phyloP scores from a whole-genome alignment of 2,113 vertebrate genomes.

The Ivindomyrus marchei region DNA sequence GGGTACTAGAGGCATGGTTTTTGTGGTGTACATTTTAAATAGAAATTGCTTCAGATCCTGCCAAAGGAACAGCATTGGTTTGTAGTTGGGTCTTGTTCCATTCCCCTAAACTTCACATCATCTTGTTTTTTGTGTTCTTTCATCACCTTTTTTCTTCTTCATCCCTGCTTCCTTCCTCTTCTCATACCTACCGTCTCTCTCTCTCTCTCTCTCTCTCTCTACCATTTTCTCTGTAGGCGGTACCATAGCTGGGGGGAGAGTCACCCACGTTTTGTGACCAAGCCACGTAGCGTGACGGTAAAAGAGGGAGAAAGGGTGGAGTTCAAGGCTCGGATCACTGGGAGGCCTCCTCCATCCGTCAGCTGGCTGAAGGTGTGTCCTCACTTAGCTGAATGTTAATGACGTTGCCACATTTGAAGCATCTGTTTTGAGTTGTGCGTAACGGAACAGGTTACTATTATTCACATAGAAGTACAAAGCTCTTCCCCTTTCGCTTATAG shows the following conservation, averaged over 20 bases:
- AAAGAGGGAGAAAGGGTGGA: conserved; percentile 7
- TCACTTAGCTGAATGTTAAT: not conserved
- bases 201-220: not conserved
- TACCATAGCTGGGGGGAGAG: conserved; percentile 27
- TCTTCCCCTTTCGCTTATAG: not conserved
- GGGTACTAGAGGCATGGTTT: not conserved
- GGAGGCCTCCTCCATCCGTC: conserved; percentile 19
- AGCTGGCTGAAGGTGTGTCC: conserved; percentile 24
- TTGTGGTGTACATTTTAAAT: not conserved
- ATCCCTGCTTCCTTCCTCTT: not conserved
- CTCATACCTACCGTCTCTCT: not conserved
- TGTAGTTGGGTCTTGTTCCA: not conserved
- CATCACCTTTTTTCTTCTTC: not conserved
- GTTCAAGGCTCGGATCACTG: conserved; percentile 17
- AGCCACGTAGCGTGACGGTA: conserved; percentile 15
- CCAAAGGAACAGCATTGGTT: not conserved
- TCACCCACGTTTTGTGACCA: conserved; percentile 24
- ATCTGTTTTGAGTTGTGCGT: not conserved
- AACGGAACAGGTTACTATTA: not conserved
- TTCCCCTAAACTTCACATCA: not conserved
- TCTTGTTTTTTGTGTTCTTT: not conserved
- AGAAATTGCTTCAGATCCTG: not conserved
- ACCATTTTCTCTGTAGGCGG: not conserved
- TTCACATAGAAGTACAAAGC: not conserved
- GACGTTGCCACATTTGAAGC: not conserved